These are phyloP conservation scores for Adelphocoris suturalis DNA, from an alignment of 2,888 invertebrate species.

Conservation along the genomic window DNA sequence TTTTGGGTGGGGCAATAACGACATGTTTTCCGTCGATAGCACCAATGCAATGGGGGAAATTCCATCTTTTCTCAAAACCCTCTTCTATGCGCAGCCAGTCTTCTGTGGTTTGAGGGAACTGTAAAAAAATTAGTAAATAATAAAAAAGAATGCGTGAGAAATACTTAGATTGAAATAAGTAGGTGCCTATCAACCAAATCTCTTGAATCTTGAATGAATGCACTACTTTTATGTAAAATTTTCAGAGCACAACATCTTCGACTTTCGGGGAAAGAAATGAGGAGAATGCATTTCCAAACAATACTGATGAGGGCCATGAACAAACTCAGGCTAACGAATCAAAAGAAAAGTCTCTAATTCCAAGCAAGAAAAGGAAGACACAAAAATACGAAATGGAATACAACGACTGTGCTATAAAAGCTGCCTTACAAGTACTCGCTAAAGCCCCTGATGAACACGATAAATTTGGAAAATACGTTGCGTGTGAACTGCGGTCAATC, in stretches of 20 bases:
- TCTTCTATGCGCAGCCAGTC: neutral
- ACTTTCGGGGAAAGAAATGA: neutral
- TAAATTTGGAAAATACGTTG: conserved; percentile 39
- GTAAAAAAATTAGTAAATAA: conserved; percentile 17
- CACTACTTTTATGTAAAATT: conserved; percentile 25
- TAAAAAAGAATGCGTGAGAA: neutral
- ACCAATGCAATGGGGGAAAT: conserved; percentile 31
- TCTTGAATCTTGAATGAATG: conserved; percentile 14
- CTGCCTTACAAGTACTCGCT: conserved; percentile 6
- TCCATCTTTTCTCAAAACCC: conserved; percentile 36
- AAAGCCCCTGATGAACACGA: conserved; percentile 23
- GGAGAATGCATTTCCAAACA: conserved; percentile 9
- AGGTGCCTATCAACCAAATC: conserved; percentile 4
- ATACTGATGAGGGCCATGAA: conserved; percentile 2
- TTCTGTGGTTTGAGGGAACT: conserved; percentile 25
- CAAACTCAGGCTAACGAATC: neutral
- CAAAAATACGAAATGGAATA: conserved; percentile 2
- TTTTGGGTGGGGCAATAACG: conserved; percentile 25
- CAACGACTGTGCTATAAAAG: conserved; percentile 3
- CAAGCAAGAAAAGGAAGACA: conserved; percentile 4
- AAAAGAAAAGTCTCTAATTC: neutral
- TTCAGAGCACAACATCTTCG: conserved; percentile 17
- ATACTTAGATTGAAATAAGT: neutral
- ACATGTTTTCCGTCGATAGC: conserved; percentile 4
- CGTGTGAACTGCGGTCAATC: conserved; percentile 17